These are phyloP conservation scores for Sus cebifrons DNA, from an alignment of 2,797 vertebrate species.

Conservation along the genomic window DNA sequence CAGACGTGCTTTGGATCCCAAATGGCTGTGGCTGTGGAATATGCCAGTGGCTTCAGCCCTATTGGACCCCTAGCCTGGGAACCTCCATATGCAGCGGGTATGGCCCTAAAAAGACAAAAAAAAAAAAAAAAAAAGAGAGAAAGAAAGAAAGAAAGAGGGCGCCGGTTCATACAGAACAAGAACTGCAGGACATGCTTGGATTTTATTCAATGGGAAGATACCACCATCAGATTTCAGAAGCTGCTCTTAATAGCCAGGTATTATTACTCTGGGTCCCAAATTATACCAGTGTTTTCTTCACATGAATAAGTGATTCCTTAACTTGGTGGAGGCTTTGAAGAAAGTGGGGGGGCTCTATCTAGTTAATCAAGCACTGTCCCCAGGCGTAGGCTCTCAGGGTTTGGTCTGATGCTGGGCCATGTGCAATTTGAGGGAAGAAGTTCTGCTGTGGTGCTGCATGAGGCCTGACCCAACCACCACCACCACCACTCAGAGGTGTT, in stretches of 20 bases:
- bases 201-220: background rate
- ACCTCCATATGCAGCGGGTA: no score
- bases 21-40: no score
- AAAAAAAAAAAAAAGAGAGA: no score
- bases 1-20: no score
- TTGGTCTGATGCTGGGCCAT: background rate
- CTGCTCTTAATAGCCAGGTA: slow-evolving; percentile 22
- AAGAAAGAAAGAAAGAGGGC: background rate
- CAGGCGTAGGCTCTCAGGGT: background rate
- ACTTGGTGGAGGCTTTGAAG: background rate
- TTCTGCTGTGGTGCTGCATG: fast-evolving
- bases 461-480: background rate
- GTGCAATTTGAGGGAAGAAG: background rate
- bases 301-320: background rate
- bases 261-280: background rate
- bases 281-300: slow-evolving; percentile 5
- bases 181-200: background rate
- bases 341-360: background rate
- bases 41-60: no score
- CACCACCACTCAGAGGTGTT: fast-evolving
- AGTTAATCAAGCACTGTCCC: background rate
- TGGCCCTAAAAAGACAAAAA: no score
- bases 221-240: background rate
- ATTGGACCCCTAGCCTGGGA: no score
- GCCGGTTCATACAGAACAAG: background rate